These are phyloP conservation scores for Lates japonicus DNA, from an alignment of 2,797 vertebrate species.

Conservation along the genomic window DNA sequence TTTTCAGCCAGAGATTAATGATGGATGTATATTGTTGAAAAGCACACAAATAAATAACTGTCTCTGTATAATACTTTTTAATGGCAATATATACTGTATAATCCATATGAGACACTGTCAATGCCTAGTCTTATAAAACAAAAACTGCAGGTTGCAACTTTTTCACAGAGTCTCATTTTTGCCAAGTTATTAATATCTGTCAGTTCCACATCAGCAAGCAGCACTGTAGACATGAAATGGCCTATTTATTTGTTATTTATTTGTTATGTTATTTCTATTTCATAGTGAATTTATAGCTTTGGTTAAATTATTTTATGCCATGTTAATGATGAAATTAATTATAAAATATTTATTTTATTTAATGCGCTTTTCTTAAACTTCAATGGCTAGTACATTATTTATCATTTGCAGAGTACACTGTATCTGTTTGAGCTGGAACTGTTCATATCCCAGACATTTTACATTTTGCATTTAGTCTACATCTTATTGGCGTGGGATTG, in stretches of 20 bases:
- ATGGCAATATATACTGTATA: neutral
- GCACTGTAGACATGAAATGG: neutral
- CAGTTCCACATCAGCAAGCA: constrained; percentile 19
- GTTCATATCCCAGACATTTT: neutral
- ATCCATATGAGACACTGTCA: neutral
- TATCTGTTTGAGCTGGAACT: neutral
- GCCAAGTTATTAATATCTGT: constrained; percentile 35
- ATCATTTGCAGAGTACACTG: neutral
- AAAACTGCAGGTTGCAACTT: neutral
- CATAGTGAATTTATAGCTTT: neutral
- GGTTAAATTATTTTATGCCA: neutral
- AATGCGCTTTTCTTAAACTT: neutral
- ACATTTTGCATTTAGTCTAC: neutral
- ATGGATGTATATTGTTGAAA: neutral
- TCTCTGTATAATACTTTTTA: neutral
- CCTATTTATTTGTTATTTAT: constrained; percentile 9
- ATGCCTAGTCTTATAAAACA: neutral
- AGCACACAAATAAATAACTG: neutral
- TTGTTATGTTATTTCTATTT: constrained; percentile 16
- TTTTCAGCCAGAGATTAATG: neutral
- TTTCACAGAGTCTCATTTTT: constrained; percentile 25
- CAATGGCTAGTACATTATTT: neutral
- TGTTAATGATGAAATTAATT: neutral
- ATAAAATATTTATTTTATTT: neutral
- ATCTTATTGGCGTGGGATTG: neutral